Evolutionary conservation across 2,888 invertebrate genomes (phyloP), one percentile per base, ranked within the genome.

Genomic region (Osmoderma eremita): DNA sequence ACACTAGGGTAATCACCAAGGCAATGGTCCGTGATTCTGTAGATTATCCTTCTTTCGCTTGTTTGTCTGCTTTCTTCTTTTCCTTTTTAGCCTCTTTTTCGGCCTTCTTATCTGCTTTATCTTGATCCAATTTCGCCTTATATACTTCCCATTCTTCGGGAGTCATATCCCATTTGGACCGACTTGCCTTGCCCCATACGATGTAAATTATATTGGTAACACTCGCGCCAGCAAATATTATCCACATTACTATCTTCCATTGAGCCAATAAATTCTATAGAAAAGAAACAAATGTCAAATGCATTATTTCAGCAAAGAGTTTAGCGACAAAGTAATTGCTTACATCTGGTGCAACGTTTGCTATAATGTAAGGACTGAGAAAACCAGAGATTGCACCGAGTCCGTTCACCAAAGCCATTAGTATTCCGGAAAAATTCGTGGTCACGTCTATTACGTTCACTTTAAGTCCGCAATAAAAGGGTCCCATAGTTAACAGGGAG

Each of bases 171-270:
- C 64, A 68, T 13, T 51, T 63, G 3, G 63, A 22, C 10, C 68
- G 56, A 45, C 93, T 90, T 0, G 91, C 93, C 70, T 90, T 88
- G 0, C 91, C 92, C 78, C 88, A 91, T 3, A 91, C 61, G 1
- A 90, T 74, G 79, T 90, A 94, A 6, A 92, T 76, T 0, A 90
- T 41, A 75, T 91, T 91, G 1, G 92, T 90, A 0, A 87, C 68
- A 0, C 88, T 80, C 68, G 93, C 86, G 2, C 93, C 86, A 0
- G 77, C 88, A 5, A 92, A 85, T 45, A 92, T 88, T 38, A 94
- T 89, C 91, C 93, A 93, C 79, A 94, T 94, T 0, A 94, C 93
- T 0, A 86, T 75, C 18, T 90, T 85, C 94, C 94, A 94, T 83
- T 93, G 88, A 17, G 80, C 79, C 5, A 90, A 75, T 0, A 86